Base-by-base conservation (phyloP, 2,797 vertebrate species). In the Adrianichthys oophorus region DNA sequence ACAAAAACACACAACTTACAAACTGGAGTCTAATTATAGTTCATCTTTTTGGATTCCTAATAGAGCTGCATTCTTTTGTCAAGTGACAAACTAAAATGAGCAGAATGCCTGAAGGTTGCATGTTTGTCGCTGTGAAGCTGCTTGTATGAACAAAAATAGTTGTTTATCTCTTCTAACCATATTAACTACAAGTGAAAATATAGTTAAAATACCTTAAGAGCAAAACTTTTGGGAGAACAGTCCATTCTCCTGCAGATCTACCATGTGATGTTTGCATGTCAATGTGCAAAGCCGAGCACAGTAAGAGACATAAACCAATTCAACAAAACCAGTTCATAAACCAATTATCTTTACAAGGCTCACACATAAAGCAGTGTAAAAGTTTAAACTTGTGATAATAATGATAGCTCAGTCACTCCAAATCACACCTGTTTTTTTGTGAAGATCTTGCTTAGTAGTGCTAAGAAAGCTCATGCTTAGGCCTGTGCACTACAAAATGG, bases 21-120 rank as follows among this genome's bases (percentile, higher is more conserved):
- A 42, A 53, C 68, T 63, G 62, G 67, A 65, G 60, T 64, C 54
- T 73, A 72, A 64, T 62, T 78, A 76, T 69, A 76, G 75, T 77
- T 83, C 85, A 70, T 58, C 67, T 85, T 78, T 70, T 48, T 55
- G 65, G 72, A 58, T 60, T 68, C 51, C 52, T 29, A 71, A 81
- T 74, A 70, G 66, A 83, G 54, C 47, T 68, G 65, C 56, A 23
- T 46, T 4, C 66, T 47, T 72, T 68, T 61, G 51, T 73, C 65
- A 70, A 81, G 74, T 74, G 65, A 79, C 65, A 62, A 57, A 71
- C 70, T 74, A 85, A 71, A 74, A 78, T 21, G 69, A 74, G 69
- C 51, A 79, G 84, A 55, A 50, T 52, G 70, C 67, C 32, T 63
- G 49, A 55, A 48, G 45, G 65, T 41, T 29, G 68, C 48, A 37